Evolutionary conservation across 2,113 vertebrate species (phyloP).

Genomic region (Heterotilapia buettikoferi): DNA sequence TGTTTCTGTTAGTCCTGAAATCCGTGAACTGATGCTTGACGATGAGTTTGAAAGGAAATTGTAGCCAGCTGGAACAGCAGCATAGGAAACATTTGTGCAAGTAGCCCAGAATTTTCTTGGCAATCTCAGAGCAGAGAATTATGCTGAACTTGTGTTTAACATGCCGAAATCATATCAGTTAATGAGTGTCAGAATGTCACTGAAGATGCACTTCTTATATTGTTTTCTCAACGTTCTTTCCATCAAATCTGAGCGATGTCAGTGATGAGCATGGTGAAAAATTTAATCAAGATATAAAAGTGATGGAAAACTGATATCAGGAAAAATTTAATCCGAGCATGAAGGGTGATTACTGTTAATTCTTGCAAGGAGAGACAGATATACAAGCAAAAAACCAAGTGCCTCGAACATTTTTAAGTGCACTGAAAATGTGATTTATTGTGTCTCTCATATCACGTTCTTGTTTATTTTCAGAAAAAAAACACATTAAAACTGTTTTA

Average conservation of each 20-base stretch:
- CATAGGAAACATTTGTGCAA: not conserved
- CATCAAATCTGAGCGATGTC: not conserved
- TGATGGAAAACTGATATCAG: not conserved
- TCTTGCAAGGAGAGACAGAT: not conserved
- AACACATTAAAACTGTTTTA: not conserved
- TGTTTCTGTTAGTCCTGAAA: not conserved
- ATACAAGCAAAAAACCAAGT: not conserved
- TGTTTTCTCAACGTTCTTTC: not conserved
- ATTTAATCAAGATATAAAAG: not conserved
- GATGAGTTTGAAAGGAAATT: not conserved
- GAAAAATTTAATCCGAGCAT: not conserved
- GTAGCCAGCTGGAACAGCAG: not conserved
- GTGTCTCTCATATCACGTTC: not conserved
- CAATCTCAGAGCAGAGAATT: not conserved
- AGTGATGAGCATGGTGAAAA: not conserved
- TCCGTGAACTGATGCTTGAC: not conserved
- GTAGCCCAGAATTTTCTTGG: not conserved
- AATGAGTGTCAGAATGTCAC: not conserved
- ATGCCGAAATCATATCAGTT: not conserved
- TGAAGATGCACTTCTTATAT: too few species aligned
- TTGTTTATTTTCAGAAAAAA: not conserved
- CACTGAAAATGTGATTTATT: not conserved
- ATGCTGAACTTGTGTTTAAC: not conserved
- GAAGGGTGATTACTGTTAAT: not conserved
- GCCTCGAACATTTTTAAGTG: not conserved